Base-by-base conservation (phyloP, 1,140 invertebrate species). In the Tribolium castaneum region DNA sequence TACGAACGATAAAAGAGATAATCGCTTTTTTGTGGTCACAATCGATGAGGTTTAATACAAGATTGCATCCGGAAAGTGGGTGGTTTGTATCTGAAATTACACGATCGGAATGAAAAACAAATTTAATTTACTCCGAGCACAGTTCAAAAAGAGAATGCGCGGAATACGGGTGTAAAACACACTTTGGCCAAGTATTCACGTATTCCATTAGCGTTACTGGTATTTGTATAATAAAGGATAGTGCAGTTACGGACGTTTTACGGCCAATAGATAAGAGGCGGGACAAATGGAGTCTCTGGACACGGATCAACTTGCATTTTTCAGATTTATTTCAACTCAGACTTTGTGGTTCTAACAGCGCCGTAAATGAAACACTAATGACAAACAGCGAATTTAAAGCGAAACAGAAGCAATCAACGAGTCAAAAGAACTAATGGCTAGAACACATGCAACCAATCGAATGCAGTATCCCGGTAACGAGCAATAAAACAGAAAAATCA, bases 81-180 rank as follows among this genome's bases (percentile, higher is more conserved):
- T 12, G 25, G 59, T 34, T 66, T 66, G 25, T 25, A 66, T 66
- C 30, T 9, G 59, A 35, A 66, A 66, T 66, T 66, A 66, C 71
- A 52, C 10, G 30, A 49, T 73, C n/a, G 14, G 71, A 30, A 52
- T 73, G 71, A 73, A 73, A 73, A 73, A 73, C 71, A 73, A 73
- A 73, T 73, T 73, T 73, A 52, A 73, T 73, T 72, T 73, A 54
- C 71, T 73, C 52, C 13, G 50, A n/a, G 22, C 19, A 51, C 12
- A 10, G 71, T 34, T 73, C 19, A 73, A 73, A 73, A 73, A 25
- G 19, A 39, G 49, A 73, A 19, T 10, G 54, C 30, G 30, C 59
- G 34, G 45, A 66, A 66, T 14, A 14, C 59, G 25, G 54, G 30
- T 66, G 59, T 35, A 66, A 35, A 66, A 66, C 30, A 66, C 59